Evolutionary conservation across 2,797 vertebrate genomes (phyloP).

Genomic region (Pristis pectinata): DNA sequence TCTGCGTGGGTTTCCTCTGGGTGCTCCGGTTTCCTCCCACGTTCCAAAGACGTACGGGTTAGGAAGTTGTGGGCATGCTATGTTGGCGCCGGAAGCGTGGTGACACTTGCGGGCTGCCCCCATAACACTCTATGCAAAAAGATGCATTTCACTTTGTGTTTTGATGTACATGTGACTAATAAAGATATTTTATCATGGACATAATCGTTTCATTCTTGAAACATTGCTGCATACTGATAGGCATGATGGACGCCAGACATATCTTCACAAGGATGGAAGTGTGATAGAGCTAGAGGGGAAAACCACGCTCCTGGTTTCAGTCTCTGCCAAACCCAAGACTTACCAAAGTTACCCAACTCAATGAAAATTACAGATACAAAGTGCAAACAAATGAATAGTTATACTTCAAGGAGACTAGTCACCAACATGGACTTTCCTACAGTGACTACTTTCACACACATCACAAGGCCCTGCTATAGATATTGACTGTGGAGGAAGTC

Average conservation of each 20-base stretch:
- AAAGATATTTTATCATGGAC: no score
- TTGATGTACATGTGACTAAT: no score
- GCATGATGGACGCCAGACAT: background rate
- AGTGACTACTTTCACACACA: background rate
- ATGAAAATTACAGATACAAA: background rate
- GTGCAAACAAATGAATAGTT: background rate
- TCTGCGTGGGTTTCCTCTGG: no score
- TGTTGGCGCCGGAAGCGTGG: no score
- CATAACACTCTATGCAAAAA: no score
- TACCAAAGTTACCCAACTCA: background rate
- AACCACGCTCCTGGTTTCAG: background rate
- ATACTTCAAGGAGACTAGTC: background rate
- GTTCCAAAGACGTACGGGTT: no score
- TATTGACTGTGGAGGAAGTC: background rate
- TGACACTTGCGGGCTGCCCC: no score
- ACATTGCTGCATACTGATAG: background rate
- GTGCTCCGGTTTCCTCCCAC: no score
- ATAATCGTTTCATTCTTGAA: background rate
- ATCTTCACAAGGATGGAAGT: background rate
- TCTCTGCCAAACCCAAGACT: background rate
- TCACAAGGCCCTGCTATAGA: background rate
- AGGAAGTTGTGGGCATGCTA: no score
- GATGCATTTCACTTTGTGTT: no score
- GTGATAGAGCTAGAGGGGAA: no score
- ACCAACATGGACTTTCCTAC: background rate